phyloP scores from a whole-genome alignment of 2,113 vertebrate genomes.

The Leiothrix lutea region DNA sequence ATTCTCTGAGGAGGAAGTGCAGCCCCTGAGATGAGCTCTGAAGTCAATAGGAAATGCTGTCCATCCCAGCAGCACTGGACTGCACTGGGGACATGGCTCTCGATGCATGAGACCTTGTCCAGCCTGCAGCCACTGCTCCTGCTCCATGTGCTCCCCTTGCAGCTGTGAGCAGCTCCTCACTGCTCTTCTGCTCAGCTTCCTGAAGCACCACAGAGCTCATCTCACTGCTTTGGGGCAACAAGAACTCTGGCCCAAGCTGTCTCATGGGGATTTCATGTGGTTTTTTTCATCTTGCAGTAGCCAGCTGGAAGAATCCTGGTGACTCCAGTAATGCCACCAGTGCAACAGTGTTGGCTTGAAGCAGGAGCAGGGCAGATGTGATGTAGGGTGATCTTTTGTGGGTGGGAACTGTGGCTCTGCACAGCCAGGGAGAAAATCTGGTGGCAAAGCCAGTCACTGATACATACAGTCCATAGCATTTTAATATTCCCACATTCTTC shows the following conservation, averaged over 20 bases:
- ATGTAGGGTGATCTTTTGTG: not conserved
- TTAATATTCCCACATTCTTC: not conserved
- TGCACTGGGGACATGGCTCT: accelerated
- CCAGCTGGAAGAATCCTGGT: not conserved
- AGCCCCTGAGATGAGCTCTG: not conserved
- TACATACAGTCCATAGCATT: accelerated
- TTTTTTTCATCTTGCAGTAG: not conserved
- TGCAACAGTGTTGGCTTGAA: not conserved
- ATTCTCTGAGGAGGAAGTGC: not conserved
- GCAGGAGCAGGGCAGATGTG: accelerated
- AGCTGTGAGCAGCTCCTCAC: accelerated
- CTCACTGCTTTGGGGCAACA: not conserved
- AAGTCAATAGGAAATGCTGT: not conserved
- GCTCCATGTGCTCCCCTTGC: not conserved
- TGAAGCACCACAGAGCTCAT: not conserved
- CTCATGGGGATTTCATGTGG: accelerated
- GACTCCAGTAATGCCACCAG: not conserved
- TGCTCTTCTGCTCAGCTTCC: not conserved
- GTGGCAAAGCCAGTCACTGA: not conserved
- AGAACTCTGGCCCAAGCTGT: not conserved
- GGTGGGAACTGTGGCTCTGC: not conserved
- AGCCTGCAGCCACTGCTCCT: not conserved
- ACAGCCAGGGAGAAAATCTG: not conserved
- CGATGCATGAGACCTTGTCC: not conserved
- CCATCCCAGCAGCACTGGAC: not conserved